These are phyloP conservation scores for Pseudanteris insignis DNA, from an alignment of 2,888 invertebrate genomes.

Conservation along the genomic window DNA sequence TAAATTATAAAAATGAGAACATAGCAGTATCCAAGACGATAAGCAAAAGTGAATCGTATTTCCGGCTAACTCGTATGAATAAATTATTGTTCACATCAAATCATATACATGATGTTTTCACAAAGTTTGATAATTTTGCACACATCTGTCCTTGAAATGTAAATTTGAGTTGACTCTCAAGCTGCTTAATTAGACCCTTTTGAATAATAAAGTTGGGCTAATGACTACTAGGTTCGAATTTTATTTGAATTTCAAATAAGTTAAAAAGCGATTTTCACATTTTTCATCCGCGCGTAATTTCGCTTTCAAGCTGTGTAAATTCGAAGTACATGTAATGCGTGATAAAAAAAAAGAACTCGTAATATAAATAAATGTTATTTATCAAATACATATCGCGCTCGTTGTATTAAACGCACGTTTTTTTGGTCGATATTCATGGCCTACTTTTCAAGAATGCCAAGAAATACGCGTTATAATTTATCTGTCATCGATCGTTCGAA, in stretches of 20 bases:
- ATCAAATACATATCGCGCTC: conserved; percentile 11
- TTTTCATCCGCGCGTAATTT: conserved; percentile 17
- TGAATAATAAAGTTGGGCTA: conserved; percentile 29
- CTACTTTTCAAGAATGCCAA: conserved; percentile 12
- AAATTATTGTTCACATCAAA: too few relatives aligned
- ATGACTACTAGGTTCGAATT: conserved; percentile 19
- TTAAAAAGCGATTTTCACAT: conserved; percentile 19
- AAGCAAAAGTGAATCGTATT: too few relatives aligned
- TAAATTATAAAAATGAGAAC: too few relatives aligned
- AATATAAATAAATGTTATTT: conserved; percentile 10
- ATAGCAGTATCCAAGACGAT: too few relatives aligned
- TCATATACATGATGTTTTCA: too few relatives aligned
- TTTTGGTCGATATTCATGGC: conserved; percentile 21
- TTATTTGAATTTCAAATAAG: conserved; percentile 36
- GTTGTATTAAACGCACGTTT: conserved; percentile 14
- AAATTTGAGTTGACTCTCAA: conserved; percentile 26
- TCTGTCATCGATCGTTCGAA: conserved; percentile 14
- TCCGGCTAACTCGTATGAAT: too few relatives aligned
- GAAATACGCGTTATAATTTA: conserved; percentile 10
- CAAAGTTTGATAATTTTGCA: too few relatives aligned
- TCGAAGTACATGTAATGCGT: background rate
- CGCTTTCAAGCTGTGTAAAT: conserved; percentile 10
- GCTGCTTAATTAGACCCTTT: conserved; percentile 35
- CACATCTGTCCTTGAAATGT: too few relatives aligned
- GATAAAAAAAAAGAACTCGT: too few relatives aligned